A percentile compares a stretch with the other conserved stretches of the same genome.
These are phyloP conservation scores for Dascillus cervinus DNA, from an alignment of 2,888 invertebrate species.

Conservation along the genomic window DNA sequence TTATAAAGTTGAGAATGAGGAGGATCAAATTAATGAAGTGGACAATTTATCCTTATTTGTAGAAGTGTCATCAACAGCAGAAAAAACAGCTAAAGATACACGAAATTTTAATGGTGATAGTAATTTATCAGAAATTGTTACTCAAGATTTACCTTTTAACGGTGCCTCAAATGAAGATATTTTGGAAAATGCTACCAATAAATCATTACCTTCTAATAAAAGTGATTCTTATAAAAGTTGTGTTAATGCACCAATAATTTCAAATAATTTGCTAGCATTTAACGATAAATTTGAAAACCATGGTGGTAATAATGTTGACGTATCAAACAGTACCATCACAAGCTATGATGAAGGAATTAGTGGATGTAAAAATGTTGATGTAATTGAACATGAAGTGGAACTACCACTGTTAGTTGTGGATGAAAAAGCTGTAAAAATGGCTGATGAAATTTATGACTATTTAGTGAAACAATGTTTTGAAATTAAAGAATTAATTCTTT, in stretches of 20 bases:
- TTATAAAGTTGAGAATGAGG: not conserved
- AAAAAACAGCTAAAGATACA: conserved; percentile 12
- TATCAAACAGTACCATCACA: not conserved
- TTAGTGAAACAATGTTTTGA: conserved; percentile 32
- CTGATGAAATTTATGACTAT: conserved; percentile 29
- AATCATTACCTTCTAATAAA: conserved; percentile 5
- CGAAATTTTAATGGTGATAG: conserved; percentile 11
- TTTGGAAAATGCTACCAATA: conserved; percentile 21
- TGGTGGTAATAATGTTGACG: not conserved
- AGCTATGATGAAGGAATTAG: conserved; percentile 3
- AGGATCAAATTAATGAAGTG: not conserved
- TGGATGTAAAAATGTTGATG: not conserved
- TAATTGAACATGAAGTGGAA: conserved; percentile 5
- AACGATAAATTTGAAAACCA: not conserved
- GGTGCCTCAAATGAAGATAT: conserved; percentile 11
- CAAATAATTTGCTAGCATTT: too few species aligned
- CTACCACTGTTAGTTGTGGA: conserved; percentile 9
- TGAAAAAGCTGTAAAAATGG: conserved; percentile 21
- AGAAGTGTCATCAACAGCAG: conserved; percentile 10
- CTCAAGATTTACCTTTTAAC: conserved; percentile 12
- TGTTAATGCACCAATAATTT: not conserved
- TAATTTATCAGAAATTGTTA: conserved; percentile 9
- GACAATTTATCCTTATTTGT: not conserved
- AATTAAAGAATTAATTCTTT: conserved; percentile 31
- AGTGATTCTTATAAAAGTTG: not conserved